Evolutionary conservation across 2,113 vertebrate genomes (phyloP).

Genomic region (Eleginops maclovinus): DNA sequence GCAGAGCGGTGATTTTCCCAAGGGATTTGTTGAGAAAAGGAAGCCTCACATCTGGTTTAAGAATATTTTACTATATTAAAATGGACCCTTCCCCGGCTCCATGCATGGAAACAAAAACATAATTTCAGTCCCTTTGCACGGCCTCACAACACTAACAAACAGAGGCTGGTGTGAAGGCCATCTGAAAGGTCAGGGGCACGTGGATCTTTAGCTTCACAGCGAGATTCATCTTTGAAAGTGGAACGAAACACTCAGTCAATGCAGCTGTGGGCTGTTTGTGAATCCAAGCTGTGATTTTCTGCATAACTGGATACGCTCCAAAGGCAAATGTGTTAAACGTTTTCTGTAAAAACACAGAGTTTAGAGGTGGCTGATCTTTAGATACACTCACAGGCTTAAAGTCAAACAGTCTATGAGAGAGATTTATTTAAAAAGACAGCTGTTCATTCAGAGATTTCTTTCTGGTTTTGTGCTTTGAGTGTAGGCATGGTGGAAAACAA

Average conservation of each 20-base stretch:
- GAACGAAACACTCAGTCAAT: background rate
- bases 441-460: too few species aligned
- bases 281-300: background rate
- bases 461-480: too few species aligned
- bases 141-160: background rate
- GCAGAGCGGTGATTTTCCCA: too few species aligned
- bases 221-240: background rate
- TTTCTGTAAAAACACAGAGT: slow-evolving; percentile 1
- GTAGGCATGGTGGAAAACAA: too few species aligned
- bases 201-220: background rate
- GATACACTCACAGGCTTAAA: background rate
- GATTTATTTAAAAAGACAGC: too few species aligned
- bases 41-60: background rate
- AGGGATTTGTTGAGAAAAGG: too few species aligned
- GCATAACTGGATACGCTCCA: background rate
- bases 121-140: too few species aligned
- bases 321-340: slow-evolving; percentile 14
- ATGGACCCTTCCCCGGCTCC: background rate
- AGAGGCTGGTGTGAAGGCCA: background rate
- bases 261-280: background rate
- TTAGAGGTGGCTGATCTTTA: slow-evolving; percentile 33
- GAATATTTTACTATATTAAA: background rate
- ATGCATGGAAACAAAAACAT: background rate
- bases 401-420: background rate
- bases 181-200: background rate